Evolutionary conservation across 2,797 vertebrate species (phyloP), one percentile per base, ranked within the genome.

Genomic region (Platyrinchus mystaceus): DNA sequence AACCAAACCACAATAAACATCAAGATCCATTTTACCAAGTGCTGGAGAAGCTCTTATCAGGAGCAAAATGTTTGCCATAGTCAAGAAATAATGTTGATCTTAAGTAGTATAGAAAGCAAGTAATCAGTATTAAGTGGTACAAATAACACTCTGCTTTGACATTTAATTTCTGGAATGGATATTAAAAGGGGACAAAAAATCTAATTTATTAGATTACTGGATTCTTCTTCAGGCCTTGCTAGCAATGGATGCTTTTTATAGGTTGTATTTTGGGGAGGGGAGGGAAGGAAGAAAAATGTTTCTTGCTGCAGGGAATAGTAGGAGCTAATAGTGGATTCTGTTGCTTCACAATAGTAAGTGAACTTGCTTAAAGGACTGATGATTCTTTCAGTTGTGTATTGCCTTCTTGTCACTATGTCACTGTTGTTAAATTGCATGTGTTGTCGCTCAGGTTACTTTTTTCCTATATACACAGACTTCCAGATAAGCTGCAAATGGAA

Each of bases 141-240:
- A 81, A 64, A 37, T 69, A 93, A 37, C 36, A 30, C 18, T 50
- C 36, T 52, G 22, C 88, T 94, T 71, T 87, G 85, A 75, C 73
- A 88, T 91, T 71, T 81, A 81, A 81, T 90, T 75, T 90, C 50
- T 66, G 73, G 62, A 86, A 90, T 77, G 41, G 76, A 78, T 81
- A 84, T 62, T 84, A 86, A 83, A 91, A 77, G 63, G 39, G 53
- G 4, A 36, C 8, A 28, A 77, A 53, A 60, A 77, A 14, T 46
- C 32, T 67, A 32, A 74, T 93, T 86, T 80, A 80, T 86, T 68
- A 70, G 37, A 76, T 93, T 77, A 73, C 22, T 68, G 62, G 53
- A 77, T 63, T 82, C 41, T 73, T 76, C 46, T 84, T 90, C 67
- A 82, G 60, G 70, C n/a, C 37, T 84, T 87, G 46, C 78, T 50